Base-by-base conservation (phyloP, 2,797 vertebrate genomes). In the Lophotriccus pileatus region DNA sequence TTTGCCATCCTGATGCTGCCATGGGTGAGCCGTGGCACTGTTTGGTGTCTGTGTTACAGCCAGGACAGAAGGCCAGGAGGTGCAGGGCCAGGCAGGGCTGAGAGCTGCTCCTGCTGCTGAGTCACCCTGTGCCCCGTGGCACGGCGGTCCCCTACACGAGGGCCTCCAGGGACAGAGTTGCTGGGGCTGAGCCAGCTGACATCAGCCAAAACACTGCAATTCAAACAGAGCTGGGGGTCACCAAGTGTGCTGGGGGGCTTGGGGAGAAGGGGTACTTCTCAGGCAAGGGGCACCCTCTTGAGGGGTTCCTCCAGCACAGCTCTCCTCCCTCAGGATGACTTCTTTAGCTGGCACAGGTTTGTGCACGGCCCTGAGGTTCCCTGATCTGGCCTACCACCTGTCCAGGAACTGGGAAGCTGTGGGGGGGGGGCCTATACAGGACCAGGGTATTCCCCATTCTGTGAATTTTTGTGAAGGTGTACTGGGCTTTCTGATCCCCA, bases 141-240 rank as follows among this genome's bases (percentile, higher is more conserved):
- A 92, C 21, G 1, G 14, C 1, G 0, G 41, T 85, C 64, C 60
- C 56, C 60, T 80, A 56, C 1, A 7, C 17, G 36, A 82, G 36
- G 27, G 22, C 43, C 52, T 80, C 78, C 43, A 36, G 83, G 46
- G 83, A 90, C 77, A 69, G 60, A 81, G 47, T 50, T 1, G 0
- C 63, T 64, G 80, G 67, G 85, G 43, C 80, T 41, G 63, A 76
- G 85, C 88, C 83, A 87, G 77, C 66, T 86, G 87, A 68, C 34
- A 21, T 78, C 82, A 87, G 44, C 19, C 74, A 34, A 50, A 94
- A 75, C 19, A 81, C 23, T 59, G 70, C 4, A 9, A 62, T 23
- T 75, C 58, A 39, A 58, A 58, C 68, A 64, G 62, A 37, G 23
- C 25, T 12, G 73, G 47, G 66, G 50, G 10, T 52, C 67, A 66